Evolutionary conservation across 2,113 vertebrate genomes (phyloP), one percentile per base, ranked within the genome.

Genomic region (Hassar affinis): DNA sequence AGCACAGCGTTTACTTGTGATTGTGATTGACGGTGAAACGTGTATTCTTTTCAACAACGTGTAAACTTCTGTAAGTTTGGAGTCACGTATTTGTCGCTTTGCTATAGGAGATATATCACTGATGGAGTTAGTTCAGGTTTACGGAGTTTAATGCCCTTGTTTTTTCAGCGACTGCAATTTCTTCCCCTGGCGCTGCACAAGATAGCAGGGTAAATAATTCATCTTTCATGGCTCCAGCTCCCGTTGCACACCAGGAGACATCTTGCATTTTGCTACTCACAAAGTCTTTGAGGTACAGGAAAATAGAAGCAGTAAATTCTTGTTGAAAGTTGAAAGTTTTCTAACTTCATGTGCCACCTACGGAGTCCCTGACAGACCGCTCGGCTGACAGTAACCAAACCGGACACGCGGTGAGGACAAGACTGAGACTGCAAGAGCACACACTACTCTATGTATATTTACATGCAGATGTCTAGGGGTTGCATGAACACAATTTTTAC

Each of bases 191-290:
- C 62, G 33, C 74, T 42, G 85, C 78, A 80, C 80, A 49, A 77
- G 84, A 85, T 81, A 86, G 82, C 78, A 77, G 76, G 52, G 83
- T 89, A 85, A 90, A 87, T 87, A 84, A 90, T 90, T 89, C 72
- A 88, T 86, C 47, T 82, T 85, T 75, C 86, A 88, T 82, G 76
- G 76, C 77, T 80, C 75, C 82, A 54, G 87, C 85, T 87, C 59
- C 78, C 51, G 84, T 86, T 86, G 83, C 72, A 86, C 71, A 79
- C 56, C 51, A 62, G 74, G 78, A 87, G 78, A 84, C 86, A 78
- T 81, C 56, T 66, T 83, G 81, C 25, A 75, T 89, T 88, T 77
- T 71, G 81, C 85, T 84, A 22, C 76, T 78, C 59, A 71, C 45
- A 83, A 80, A 49, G 74, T 71, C 17, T 86, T 85, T 87, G 51